Evolutionary conservation across 2,888 invertebrate genomes (phyloP).

Genomic region (Tetanocera ferruginea): DNA sequence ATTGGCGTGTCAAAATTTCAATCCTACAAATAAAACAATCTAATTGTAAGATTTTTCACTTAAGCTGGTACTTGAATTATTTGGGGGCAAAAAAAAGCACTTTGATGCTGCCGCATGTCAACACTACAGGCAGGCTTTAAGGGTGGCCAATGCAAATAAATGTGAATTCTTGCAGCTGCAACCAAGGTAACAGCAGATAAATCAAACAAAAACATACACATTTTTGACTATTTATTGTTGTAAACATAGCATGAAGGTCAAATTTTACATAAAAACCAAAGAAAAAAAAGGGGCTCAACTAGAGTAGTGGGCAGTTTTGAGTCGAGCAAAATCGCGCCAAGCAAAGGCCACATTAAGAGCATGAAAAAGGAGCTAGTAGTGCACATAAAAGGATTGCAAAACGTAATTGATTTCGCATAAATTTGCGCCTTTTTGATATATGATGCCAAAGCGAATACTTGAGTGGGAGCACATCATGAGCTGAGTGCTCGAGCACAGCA

Average conservation of each 20-base stretch:
- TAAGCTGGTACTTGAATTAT: too few species aligned
- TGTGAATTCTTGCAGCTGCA: neutral
- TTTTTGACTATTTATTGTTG: neutral
- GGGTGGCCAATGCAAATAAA: neutral
- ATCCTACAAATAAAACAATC: too few species aligned
- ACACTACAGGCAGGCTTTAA: too few species aligned
- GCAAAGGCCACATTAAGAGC: neutral
- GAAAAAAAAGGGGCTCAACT: too few species aligned
- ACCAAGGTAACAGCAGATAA: neutral
- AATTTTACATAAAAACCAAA: neutral
- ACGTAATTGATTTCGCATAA: conserved; percentile 35
- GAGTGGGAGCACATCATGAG: neutral
- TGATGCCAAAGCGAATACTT: conserved; percentile 30
- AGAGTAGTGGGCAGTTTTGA: neutral
- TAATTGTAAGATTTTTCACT: too few species aligned
- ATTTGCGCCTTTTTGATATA: conserved; percentile 33
- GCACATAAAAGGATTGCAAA: neutral
- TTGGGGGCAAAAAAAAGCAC: too few species aligned
- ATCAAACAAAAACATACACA: neutral
- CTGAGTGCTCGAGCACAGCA: conserved; percentile 2
- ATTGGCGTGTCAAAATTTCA: too few species aligned
- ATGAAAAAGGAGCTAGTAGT: neutral
- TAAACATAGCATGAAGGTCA: neutral
- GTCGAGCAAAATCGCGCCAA: too few species aligned
- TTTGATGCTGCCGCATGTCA: too few species aligned